These are phyloP conservation scores for Hestina assimilis DNA, from an alignment of 1,140 invertebrate species.

Conservation along the genomic window DNA sequence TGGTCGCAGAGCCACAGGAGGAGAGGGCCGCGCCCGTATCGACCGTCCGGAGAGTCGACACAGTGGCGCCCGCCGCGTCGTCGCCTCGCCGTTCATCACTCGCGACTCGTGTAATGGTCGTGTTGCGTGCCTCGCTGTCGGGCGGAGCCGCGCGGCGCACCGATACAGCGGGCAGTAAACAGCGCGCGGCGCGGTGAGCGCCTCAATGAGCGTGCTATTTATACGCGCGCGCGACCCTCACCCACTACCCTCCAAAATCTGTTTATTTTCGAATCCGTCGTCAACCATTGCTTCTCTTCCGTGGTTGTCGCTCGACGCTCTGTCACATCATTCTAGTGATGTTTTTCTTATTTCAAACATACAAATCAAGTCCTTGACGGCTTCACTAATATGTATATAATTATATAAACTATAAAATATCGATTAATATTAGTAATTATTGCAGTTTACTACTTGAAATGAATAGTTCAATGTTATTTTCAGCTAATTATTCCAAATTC, in stretches of 20 bases:
- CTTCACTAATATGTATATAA: background rate
- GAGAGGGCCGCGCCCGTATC: constrained; percentile 19
- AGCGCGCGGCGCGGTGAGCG: constrained; percentile 30
- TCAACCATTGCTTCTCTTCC: constrained; percentile 13
- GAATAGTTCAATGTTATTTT: too few relatives aligned
- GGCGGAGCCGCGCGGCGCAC: constrained; percentile 21
- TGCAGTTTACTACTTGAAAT: too few relatives aligned
- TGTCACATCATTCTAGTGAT: background rate
- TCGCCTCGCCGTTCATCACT: background rate
- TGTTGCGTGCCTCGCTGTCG: background rate
- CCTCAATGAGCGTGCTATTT: constrained; percentile 50
- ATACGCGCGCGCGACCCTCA: constrained; percentile 54
- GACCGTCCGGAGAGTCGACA: constrained; percentile 7
- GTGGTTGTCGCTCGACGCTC: constrained; percentile 6
- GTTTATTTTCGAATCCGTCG: constrained; percentile 41
- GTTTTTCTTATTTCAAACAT: background rate
- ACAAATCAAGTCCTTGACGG: background rate
- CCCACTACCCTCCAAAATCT: constrained; percentile 55
- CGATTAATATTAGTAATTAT: too few relatives aligned
- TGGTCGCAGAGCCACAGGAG: background rate
- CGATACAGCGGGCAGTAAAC: constrained; percentile 35
- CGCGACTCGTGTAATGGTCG: background rate
- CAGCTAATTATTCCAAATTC: too few relatives aligned
- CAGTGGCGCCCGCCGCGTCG: constrained; percentile 3
- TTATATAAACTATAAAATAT: too few relatives aligned